A percentile compares a stretch with the other conserved stretches of the same genome.
These are phyloP conservation scores for Tribolium castaneum DNA, from an alignment of 1,140 invertebrate species.

Conservation along the genomic window DNA sequence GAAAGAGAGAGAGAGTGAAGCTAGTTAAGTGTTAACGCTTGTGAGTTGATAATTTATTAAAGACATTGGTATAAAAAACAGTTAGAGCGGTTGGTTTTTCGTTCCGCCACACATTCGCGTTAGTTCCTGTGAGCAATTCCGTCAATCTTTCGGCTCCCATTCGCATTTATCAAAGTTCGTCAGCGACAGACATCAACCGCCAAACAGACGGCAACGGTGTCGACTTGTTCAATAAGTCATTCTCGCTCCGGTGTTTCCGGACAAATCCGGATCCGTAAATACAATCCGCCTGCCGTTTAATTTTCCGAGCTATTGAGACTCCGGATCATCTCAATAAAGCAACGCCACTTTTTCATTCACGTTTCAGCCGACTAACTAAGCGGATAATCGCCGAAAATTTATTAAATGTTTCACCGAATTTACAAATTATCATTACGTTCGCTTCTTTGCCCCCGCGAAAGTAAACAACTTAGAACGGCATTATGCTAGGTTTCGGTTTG, in stretches of 20 bases:
- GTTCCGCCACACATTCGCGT: too few relatives aligned
- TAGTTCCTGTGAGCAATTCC: background rate
- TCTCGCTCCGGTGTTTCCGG: conserved; percentile 45
- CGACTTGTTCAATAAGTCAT: conserved; percentile 48
- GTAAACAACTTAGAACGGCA: too few relatives aligned
- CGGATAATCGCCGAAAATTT: conserved; percentile 12
- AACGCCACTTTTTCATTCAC: conserved; percentile 8
- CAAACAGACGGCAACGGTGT: conserved; percentile 35
- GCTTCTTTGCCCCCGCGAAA: too few relatives aligned
- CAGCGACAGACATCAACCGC: background rate
- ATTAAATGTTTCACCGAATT: conserved; percentile 6
- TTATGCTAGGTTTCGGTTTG: too few relatives aligned
- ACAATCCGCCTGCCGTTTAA: conserved; percentile 48
- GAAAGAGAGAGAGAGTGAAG: too few relatives aligned
- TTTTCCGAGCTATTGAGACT: conserved; percentile 51
- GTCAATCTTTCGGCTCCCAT: background rate
- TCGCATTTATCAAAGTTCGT: conserved; percentile 21
- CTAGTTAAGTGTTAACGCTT: too few relatives aligned
- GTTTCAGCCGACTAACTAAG: background rate
- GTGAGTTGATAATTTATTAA: too few relatives aligned
- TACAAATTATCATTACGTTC: background rate
- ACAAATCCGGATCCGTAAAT: conserved; percentile 45
- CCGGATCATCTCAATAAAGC: conserved; percentile 22
- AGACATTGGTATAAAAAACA: too few relatives aligned
- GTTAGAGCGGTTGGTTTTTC: too few relatives aligned